Conservation (phyloP, 2,113 vertebrate genomes). For the Zingel zingel region DNA sequence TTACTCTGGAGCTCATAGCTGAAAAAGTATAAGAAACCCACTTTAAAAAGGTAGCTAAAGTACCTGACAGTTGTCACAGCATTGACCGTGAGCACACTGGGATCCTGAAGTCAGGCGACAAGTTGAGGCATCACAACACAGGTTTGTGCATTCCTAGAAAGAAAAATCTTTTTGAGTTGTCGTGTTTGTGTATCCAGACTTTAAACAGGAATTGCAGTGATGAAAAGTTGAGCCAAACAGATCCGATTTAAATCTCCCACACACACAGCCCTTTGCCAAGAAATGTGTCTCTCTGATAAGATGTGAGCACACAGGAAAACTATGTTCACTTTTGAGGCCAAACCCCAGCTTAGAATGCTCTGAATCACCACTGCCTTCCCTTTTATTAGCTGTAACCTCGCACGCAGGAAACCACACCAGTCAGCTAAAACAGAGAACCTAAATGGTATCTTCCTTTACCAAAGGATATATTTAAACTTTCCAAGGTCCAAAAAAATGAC, state of each 20-base stretch:
- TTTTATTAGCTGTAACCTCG: conserved; percentile 4
- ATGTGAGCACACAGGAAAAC: conserved; percentile 36
- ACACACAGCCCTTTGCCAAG: conserved; percentile 19
- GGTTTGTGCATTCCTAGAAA: conserved; percentile 87
- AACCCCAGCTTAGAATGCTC: not conserved
- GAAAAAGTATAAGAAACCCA: not conserved
- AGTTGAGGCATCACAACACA: conserved; percentile 89
- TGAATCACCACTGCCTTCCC: not conserved
- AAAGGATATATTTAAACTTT: not conserved
- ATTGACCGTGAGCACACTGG: conserved; percentile 85
- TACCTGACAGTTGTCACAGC: conserved; percentile 91
- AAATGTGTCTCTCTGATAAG: not conserved
- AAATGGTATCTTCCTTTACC: not conserved
- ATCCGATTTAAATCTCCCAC: conserved; percentile 2
- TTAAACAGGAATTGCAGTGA: not conserved
- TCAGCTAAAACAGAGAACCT: not conserved
- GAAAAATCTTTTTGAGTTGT: not conserved
- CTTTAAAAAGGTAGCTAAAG: not conserved
- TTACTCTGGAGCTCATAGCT: not conserved
- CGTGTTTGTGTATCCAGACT: not conserved
- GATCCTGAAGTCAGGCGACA: conserved; percentile 87
- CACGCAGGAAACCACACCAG: conserved; percentile 29
- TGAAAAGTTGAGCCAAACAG: not conserved
- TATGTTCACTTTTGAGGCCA: conserved; percentile 20
- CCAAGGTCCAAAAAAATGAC: not conserved